phyloP scores from a whole-genome alignment of 2,113 vertebrate species.

The Cyprinodon tularosa region DNA sequence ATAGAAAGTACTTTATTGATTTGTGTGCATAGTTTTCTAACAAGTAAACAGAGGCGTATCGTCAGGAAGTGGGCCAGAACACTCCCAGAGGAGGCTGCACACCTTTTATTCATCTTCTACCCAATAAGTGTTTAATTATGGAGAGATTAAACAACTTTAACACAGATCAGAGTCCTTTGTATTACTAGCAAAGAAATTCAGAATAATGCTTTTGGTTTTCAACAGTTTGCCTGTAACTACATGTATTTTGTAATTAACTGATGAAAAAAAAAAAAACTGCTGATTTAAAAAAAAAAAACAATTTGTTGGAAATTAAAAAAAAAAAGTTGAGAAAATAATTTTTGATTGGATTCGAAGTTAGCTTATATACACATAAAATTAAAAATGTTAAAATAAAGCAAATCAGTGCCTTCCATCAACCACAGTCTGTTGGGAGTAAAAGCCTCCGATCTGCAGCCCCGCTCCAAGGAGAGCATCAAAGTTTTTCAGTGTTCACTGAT shows the following conservation, averaged over 20 bases:
- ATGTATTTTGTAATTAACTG: slow-evolving; percentile 53
- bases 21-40: slow-evolving; percentile 29
- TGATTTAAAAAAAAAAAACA: slow-evolving; percentile 19
- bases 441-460: slow-evolving; percentile 8
- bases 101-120: slow-evolving; percentile 21
- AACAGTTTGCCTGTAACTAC: slow-evolving; percentile 37
- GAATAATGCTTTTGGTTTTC: slow-evolving; percentile 44
- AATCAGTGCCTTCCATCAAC: background rate
- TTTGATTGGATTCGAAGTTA: background rate
- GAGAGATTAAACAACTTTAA: slow-evolving; percentile 20
- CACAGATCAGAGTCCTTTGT: slow-evolving; percentile 26
- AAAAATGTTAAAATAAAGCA: slow-evolving; percentile 5
- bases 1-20: slow-evolving; percentile 45
- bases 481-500: slow-evolving; percentile 41
- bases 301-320: background rate
- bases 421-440: background rate
- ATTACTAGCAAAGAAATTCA: slow-evolving; percentile 53
- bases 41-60: slow-evolving; percentile 17
- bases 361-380: background rate
- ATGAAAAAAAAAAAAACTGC: slow-evolving; percentile 15
- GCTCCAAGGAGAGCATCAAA: slow-evolving; percentile 32
- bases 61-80: background rate
- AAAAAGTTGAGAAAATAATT: background rate
- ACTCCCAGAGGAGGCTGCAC: slow-evolving; percentile 9
- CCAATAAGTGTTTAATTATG: slow-evolving; percentile 33